Evolutionary conservation across 2,888 invertebrate species (phyloP).

Genomic region (Lepetodrilus schrolli): DNA sequence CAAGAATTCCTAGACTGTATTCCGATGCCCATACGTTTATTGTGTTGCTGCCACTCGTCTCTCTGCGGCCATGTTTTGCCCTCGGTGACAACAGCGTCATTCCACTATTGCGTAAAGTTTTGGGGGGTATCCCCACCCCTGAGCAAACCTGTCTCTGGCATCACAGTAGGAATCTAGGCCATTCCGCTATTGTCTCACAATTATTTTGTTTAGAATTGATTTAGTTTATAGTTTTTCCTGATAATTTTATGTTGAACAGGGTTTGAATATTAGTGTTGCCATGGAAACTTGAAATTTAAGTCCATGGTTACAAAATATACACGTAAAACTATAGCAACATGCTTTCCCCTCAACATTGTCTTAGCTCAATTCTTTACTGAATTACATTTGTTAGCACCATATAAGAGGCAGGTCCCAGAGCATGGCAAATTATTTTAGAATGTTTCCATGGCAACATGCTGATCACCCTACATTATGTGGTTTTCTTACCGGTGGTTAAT

Average conservation of each 20-base stretch:
- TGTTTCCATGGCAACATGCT: not conserved
- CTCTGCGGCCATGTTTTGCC: not conserved
- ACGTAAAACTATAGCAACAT: too few species aligned
- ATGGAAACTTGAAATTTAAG: not conserved
- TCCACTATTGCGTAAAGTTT: not conserved
- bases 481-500: constrained; percentile 14
- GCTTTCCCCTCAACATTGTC: too few species aligned
- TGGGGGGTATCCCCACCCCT: not conserved
- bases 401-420: not conserved
- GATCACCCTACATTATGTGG: too few species aligned
- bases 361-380: too few species aligned
- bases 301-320: too few species aligned
- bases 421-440: not conserved
- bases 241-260: not conserved
- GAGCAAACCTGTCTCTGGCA: not conserved
- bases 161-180: not conserved
- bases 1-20: not conserved
- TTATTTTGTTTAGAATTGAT: constrained; percentile 24
- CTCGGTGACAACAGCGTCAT: not conserved
- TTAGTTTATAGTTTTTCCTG: constrained; percentile 21
- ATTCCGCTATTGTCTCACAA: constrained; percentile 11
- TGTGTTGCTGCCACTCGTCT: not conserved
- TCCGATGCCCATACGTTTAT: not conserved
- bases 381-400: not conserved
- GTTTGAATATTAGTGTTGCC: not conserved